A percentile compares a stretch with the other conserved stretches of the same genome.
Evolutionary conservation across 1,140 invertebrate species (phyloP).

Genomic region (Trissolcus basalis): DNA sequence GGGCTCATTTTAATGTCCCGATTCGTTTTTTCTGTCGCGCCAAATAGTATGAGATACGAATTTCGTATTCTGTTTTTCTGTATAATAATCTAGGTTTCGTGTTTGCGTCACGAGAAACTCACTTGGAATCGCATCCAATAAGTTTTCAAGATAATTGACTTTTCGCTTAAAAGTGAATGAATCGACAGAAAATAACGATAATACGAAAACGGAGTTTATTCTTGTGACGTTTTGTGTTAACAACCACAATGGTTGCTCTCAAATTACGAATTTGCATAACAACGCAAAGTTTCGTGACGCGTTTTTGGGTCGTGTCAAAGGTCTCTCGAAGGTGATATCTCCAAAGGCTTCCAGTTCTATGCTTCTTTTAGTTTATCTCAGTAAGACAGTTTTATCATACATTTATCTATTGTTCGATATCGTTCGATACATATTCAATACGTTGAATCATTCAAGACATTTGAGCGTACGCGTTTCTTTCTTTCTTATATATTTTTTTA

Average conservation of each 20-base stretch:
- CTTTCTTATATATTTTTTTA: no score
- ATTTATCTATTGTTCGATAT: conserved; percentile 51
- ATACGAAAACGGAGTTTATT: conserved; percentile 37
- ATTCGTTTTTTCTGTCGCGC: conserved; percentile 19
- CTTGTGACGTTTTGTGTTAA: conserved; percentile 43
- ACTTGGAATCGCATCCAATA: no score
- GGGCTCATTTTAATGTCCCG: conserved; percentile 34
- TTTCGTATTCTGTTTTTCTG: no score
- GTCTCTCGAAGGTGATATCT: conserved; percentile 63
- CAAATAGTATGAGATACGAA: conserved; percentile 22
- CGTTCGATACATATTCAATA: conserved; percentile 52
- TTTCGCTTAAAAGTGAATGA: neutral
- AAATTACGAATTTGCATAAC: conserved; percentile 65
- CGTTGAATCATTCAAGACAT: conserved; percentile 51
- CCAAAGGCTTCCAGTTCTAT: conserved; percentile 43
- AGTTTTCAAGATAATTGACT: neutral
- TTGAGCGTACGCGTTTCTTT: no score
- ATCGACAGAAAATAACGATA: conserved; percentile 15
- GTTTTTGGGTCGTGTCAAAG: conserved; percentile 66
- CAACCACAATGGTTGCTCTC: conserved; percentile 56
- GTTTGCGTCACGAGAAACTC: no score
- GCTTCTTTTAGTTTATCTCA: conserved; percentile 56
- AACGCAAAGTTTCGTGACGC: conserved; percentile 60
- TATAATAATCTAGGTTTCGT: no score
- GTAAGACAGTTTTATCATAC: conserved; percentile 53